Evolutionary conservation across 2,797 vertebrate species (phyloP).

Genomic region (Capromys pilorides): DNA sequence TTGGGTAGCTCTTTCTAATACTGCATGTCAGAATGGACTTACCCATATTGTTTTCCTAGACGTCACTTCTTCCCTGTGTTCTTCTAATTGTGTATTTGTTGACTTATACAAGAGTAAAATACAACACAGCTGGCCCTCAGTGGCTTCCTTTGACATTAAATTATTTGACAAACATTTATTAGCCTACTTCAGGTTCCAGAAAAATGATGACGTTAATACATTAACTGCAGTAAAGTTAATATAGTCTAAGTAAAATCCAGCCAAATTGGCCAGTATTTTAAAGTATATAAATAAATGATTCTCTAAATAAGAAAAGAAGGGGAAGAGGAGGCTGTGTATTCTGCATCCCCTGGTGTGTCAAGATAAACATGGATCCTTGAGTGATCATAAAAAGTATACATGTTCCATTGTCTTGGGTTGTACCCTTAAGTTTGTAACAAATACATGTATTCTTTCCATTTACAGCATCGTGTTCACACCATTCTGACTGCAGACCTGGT

Average conservation of each 20-base stretch:
- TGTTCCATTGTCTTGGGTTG: background rate
- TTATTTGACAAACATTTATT: background rate
- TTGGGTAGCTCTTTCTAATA: background rate
- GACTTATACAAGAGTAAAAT: slow-evolving; percentile 36
- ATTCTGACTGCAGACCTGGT: slow-evolving; percentile 97
- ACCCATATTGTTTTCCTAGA: background rate
- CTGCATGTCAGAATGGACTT: background rate
- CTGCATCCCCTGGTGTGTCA: background rate
- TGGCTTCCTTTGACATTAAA: background rate
- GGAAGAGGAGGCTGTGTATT: background rate
- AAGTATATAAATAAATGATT: background rate
- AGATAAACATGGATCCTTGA: background rate
- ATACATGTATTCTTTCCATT: background rate
- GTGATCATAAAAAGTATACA: background rate
- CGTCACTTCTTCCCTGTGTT: background rate
- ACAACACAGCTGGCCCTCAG: background rate
- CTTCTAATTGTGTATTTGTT: background rate
- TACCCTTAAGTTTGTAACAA: background rate
- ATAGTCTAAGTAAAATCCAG: background rate
- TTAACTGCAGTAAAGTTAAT: background rate
- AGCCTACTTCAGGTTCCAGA: background rate
- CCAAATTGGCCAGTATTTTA: background rate
- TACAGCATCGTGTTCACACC: slow-evolving; percentile 97
- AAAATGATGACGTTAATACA: background rate
- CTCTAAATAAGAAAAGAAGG: background rate